Evolutionary conservation across 2,888 invertebrate species (phyloP).

Genomic region (Xanthorhoe spadicearia): DNA sequence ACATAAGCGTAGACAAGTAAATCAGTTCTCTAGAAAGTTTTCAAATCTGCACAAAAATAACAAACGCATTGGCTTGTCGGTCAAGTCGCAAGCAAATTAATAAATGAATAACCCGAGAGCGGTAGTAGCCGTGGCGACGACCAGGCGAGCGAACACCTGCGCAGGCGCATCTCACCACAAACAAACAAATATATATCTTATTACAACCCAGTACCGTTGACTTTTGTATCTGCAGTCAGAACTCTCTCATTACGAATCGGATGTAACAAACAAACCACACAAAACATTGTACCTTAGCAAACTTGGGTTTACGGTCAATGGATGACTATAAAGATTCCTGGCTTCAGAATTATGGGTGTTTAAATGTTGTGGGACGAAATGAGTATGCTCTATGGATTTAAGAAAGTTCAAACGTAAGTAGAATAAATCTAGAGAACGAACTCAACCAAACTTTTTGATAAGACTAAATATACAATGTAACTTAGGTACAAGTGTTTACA

Average conservation of each 20-base stretch:
- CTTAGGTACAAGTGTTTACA: too few relatives aligned
- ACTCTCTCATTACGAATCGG: conserved; percentile 81
- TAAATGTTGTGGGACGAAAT: conserved; percentile 40
- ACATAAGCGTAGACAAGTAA: too few relatives aligned
- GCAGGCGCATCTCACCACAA: conserved; percentile 67
- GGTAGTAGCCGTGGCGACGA: conserved; percentile 81
- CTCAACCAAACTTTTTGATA: too few relatives aligned
- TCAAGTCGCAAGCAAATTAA: conserved; percentile 80
- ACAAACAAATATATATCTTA: conserved; percentile 52
- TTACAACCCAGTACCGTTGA: conserved; percentile 4
- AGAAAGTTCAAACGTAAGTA: too few relatives aligned
- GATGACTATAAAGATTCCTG: conserved; percentile 68
- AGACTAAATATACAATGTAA: too few relatives aligned
- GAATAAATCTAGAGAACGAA: too few relatives aligned
- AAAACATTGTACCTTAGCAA: conserved; percentile 79
- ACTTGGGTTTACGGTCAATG: conserved; percentile 72
- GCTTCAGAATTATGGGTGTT: conserved; percentile 62
- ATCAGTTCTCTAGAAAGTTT: conserved; percentile 3
- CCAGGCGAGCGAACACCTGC: conserved; percentile 83
- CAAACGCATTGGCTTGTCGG: conserved; percentile 64
- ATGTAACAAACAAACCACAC: conserved; percentile 82
- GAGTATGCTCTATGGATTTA: neutral
- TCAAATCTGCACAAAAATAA: conserved; percentile 36
- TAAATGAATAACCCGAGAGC: conserved; percentile 80
- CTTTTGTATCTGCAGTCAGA: conserved; percentile 33